Base-by-base conservation (phyloP, 2,113 vertebrate species). In the Rhinolophus sinicus region DNA sequence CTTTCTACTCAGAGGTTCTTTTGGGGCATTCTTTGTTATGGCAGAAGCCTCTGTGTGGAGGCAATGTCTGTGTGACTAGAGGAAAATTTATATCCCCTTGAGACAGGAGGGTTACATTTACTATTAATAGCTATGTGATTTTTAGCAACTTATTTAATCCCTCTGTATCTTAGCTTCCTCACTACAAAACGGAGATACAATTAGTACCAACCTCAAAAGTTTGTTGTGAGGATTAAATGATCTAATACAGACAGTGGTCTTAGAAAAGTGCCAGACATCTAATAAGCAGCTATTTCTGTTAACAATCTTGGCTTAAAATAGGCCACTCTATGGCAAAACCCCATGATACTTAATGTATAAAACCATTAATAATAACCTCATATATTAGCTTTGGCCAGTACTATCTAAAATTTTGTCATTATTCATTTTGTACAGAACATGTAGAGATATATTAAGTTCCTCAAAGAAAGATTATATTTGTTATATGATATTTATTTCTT, bases 221-320 rank as follows among this genome's bases (percentile, higher is more conserved):
- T 38, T 89, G 1, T n/a, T 86, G 65, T 76, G 35, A 88, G 65
- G 21, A 92, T 44, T 92, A 85, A 58, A 33, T 65, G 13, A 73
- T n/a, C 18, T 65, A 81, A 70, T 81, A 62, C 10, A 78, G 4
- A 50, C 19, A 90, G 24, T 38, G 35, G 18, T 90, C 81, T 88
- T 58, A 81, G 64, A 93, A 67, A 22, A 62, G 24, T 56, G n/a
- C 54, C 19, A 65, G 40, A 8, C 69, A 81, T 90, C 69, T 88
- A 91, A 76, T 52, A 88, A 78, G 60, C 15, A 80, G 54, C n/a
- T 90, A 69, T 78, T 90, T 97, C 56, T 96, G 8, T 78, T 83
- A 40, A 94, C 11, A 52, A 21, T 67, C n/a, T 73, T 62, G 24
- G 62, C 67, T 82, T 84, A 90, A 90, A 96, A 75, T 40, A 89